These are phyloP conservation scores for Manis javanica DNA, from an alignment of 2,797 vertebrate species.

Conservation along the genomic window DNA sequence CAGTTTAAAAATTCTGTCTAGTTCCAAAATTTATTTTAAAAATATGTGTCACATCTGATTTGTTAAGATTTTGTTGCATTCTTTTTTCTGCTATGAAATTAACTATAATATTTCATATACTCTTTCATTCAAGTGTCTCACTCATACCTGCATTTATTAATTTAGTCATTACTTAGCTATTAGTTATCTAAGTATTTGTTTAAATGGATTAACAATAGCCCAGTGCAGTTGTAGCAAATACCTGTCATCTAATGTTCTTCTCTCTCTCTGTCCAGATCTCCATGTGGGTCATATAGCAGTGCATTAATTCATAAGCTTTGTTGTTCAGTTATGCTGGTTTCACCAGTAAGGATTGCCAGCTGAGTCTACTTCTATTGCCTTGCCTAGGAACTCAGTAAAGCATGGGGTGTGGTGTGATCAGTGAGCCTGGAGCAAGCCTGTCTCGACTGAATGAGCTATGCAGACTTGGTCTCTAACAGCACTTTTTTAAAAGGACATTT, in stretches of 20 bases:
- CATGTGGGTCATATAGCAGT: neutral
- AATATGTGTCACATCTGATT: neutral
- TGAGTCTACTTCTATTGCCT: neutral
- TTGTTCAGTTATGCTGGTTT: neutral
- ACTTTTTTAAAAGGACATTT: neutral
- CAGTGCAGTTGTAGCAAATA: neutral
- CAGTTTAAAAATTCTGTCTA: constrained; percentile 19
- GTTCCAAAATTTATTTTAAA: constrained; percentile 48
- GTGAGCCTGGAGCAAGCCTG: neutral
- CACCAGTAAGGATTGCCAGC: neutral
- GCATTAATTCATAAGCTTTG: neutral
- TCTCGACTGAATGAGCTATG: neutral
- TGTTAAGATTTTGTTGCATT: neutral
- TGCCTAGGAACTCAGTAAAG: neutral
- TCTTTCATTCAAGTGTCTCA: neutral
- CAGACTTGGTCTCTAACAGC: neutral
- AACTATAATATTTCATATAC: neutral
- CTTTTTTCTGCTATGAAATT: constrained; percentile 32
- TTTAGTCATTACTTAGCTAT: neutral
- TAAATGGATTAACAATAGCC: neutral
- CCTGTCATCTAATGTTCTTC: neutral
- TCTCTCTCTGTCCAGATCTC: neutral
- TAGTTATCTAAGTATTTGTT: neutral
- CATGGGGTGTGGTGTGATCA: neutral
- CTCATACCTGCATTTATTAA: neutral